Conservation (phyloP, 2,888 invertebrate species). For the Drosophila neotestacea region DNA sequence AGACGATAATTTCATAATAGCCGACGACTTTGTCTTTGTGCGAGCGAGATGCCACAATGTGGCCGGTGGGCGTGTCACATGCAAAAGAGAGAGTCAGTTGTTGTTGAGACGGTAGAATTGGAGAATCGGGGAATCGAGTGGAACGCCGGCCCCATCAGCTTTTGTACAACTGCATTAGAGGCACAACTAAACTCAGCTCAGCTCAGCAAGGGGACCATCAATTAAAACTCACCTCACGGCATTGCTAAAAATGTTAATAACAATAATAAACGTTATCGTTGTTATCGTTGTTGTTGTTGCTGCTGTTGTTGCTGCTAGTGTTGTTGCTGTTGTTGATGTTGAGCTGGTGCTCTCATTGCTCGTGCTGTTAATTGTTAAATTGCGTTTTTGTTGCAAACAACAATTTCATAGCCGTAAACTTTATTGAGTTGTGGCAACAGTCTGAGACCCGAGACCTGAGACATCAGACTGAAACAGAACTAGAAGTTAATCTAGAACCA, state of each 20-base stretch:
- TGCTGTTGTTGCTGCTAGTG: conserved; percentile 6
- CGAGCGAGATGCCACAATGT: conserved; percentile 52
- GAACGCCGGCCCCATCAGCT: conserved; percentile 61
- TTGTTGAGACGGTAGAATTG: neutral
- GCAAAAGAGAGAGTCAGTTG: conserved; percentile 70
- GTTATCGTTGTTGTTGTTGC: conserved; percentile 29
- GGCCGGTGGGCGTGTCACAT: conserved; percentile 73
- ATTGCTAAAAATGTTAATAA: conserved; percentile 78
- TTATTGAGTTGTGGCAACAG: conserved; percentile 74
- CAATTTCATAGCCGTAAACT: conserved; percentile 75
- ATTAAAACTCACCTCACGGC: conserved; percentile 75
- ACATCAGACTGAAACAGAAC: neutral
- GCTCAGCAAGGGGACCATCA: conserved; percentile 64
- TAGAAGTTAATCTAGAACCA: neutral
- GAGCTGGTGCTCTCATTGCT: conserved; percentile 44
- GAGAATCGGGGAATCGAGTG: conserved; percentile 10
- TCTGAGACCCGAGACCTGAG: neutral
- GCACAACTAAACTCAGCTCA: conserved; percentile 7
- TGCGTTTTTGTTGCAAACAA: conserved; percentile 79
- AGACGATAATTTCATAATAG: conserved; percentile 81
- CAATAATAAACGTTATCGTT: conserved; percentile 74
- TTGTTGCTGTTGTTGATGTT: neutral
- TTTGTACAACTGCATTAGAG: conserved; percentile 82
- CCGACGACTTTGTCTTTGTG: conserved; percentile 63
- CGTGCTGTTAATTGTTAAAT: conserved; percentile 81